Evolutionary conservation across 2,797 vertebrate genomes (phyloP).

Genomic region (Euthynnus affinis): DNA sequence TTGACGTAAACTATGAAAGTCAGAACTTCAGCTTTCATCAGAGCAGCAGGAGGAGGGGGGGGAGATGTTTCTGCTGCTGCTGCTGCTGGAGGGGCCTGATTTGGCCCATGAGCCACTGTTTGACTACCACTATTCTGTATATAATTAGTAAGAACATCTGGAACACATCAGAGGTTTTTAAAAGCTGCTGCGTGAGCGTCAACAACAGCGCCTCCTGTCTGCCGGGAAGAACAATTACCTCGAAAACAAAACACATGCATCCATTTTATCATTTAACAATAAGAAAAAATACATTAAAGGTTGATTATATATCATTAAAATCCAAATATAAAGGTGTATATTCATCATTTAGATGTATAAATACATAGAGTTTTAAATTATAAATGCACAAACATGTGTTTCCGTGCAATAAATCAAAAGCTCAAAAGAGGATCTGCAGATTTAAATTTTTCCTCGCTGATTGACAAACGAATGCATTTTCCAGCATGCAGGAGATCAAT

Average conservation of each 20-base stretch:
- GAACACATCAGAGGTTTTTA: not conserved
- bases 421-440: not conserved
- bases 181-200: not conserved
- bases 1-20: no score
- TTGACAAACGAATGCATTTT: slow-evolving; percentile 51
- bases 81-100: no score
- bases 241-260: not conserved
- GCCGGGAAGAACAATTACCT: not conserved
- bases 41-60: no score
- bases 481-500: slow-evolving; percentile 43
- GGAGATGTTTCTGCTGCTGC: no score
- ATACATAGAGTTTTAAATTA: not conserved
- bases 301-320: not conserved
- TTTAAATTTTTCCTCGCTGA: slow-evolving; percentile 18
- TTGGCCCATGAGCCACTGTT: no score
- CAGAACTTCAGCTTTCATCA: no score
- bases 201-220: slow-evolving; percentile 4
- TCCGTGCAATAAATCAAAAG: not conserved
- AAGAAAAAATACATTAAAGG: no score
- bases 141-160: no score
- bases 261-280: not conserved
- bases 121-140: no score
- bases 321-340: not conserved
- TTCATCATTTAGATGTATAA: no score
- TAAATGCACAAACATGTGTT: not conserved